Evolutionary conservation across 2,113 vertebrate species (phyloP).

Genomic region (Platysteira castanea): DNA sequence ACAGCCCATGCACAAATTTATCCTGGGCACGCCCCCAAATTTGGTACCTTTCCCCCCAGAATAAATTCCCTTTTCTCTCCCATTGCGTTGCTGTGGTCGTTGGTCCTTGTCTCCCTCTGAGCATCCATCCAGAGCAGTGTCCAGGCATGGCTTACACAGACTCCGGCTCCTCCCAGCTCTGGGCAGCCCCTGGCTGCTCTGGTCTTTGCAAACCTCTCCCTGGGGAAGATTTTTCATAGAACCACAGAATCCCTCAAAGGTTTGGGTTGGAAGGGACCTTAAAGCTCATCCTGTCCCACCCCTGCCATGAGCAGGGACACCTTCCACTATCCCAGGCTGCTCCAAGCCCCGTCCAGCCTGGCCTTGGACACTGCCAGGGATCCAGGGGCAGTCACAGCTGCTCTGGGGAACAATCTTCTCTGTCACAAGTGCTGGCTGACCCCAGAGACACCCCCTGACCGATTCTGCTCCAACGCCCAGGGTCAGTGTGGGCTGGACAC

Average conservation of each 20-base stretch:
- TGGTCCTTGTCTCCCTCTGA: not conserved
- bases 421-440: not conserved
- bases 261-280: not conserved
- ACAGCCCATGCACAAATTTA: not conserved
- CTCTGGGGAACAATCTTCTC: not conserved
- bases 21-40: not conserved
- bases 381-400: not conserved
- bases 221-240: not conserved
- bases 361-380: not conserved
- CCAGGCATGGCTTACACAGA: not conserved
- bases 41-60: accelerated
- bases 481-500: not conserved
- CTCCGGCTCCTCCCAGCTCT: not conserved
- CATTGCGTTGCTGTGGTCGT: accelerated
- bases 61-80: not conserved
- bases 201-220: not conserved
- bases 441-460: not conserved
- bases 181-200: not conserved
- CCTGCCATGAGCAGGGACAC: not conserved
- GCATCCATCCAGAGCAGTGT: not conserved
- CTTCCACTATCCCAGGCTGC: accelerated
- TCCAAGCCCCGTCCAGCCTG: not conserved
- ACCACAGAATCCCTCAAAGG: not conserved
- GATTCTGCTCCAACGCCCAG: accelerated
- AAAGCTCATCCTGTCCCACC: accelerated